Percentiles rank a stretch among this genome's conserved stretches.
Evolutionary conservation across 2,888 invertebrate species (phyloP).

Genomic region (Clistopyga incitator): DNA sequence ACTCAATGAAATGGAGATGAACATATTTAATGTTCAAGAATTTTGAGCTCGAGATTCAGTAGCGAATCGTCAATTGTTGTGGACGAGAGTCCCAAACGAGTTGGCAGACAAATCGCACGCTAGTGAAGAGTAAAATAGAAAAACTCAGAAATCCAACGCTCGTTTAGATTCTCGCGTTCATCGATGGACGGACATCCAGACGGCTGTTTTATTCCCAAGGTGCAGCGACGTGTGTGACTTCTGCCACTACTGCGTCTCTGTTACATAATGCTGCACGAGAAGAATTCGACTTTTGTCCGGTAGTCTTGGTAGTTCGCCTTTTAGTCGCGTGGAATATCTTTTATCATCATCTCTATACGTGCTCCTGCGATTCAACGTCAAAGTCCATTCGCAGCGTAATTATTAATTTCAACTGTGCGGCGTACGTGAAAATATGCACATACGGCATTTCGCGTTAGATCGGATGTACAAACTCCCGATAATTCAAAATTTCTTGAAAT

Average conservation of each 20-base stretch:
- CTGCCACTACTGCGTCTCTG: background rate
- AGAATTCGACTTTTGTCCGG: background rate
- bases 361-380: conserved; percentile 14
- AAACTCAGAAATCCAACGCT: background rate
- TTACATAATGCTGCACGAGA: conserved; percentile 7
- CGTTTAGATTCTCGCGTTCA: background rate
- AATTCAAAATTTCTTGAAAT: background rate
- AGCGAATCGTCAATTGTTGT: background rate
- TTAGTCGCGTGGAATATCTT: conserved; percentile 33
- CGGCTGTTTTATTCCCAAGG: background rate
- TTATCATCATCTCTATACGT: conserved; percentile 15
- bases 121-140: background rate
- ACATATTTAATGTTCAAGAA: no score
- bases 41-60: no score
- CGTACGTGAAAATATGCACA: background rate
- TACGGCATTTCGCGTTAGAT: background rate
- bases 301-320: conserved; percentile 16
- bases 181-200: background rate
- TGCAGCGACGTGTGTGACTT: background rate
- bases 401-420: conserved; percentile 40
- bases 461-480: background rate
- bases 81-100: background rate
- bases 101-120: background rate
- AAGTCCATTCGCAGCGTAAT: conserved; percentile 45
- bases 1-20: no score